Conservation (phyloP, 2,888 invertebrate genomes). For the Dryobota labecula region DNA sequence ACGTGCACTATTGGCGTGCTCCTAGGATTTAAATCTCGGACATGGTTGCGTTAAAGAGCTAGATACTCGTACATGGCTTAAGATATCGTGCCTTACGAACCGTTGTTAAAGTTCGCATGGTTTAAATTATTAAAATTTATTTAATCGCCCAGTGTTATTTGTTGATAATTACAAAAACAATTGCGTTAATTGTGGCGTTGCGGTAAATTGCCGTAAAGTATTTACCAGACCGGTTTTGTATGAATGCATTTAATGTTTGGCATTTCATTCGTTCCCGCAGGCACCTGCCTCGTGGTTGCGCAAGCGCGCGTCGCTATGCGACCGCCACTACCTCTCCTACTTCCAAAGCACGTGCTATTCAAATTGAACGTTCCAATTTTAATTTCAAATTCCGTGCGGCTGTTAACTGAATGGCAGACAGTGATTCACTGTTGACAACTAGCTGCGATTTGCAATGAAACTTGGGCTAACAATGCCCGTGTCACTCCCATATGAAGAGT, state of each 20-base stretch:
- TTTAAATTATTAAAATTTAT: constrained; percentile 62
- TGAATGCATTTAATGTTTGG: constrained; percentile 59
- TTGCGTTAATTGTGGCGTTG: constrained; percentile 45
- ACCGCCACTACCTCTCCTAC: constrained; percentile 54
- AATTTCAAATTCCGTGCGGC: constrained; percentile 70
- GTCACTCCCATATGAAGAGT: constrained; percentile 31
- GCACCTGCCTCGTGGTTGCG: constrained; percentile 75
- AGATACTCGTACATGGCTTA: constrained; percentile 62
- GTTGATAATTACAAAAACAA: constrained; percentile 70
- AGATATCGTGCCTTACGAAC: constrained; percentile 61
- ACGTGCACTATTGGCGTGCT: constrained; percentile 71
- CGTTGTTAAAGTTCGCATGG: constrained; percentile 61
- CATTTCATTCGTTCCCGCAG: constrained; percentile 73
- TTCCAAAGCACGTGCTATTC: constrained; percentile 72
- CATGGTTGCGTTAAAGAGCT: constrained; percentile 76
- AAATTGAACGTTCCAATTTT: constrained; percentile 70
- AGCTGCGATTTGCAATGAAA: constrained; percentile 60
- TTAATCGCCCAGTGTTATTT: constrained; percentile 55
- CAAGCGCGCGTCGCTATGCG: constrained; percentile 65
- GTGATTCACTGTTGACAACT: constrained; percentile 73
- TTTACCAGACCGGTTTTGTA: constrained; percentile 59
- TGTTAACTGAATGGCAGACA: constrained; percentile 66
- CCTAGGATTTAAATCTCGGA: constrained; percentile 77
- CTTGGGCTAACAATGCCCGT: constrained; percentile 16
- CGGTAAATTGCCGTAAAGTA: constrained; percentile 57